Evolutionary conservation across 2,888 invertebrate species (phyloP), one percentile per base, ranked within the genome.

Genomic region (Perithous albicinctus): DNA sequence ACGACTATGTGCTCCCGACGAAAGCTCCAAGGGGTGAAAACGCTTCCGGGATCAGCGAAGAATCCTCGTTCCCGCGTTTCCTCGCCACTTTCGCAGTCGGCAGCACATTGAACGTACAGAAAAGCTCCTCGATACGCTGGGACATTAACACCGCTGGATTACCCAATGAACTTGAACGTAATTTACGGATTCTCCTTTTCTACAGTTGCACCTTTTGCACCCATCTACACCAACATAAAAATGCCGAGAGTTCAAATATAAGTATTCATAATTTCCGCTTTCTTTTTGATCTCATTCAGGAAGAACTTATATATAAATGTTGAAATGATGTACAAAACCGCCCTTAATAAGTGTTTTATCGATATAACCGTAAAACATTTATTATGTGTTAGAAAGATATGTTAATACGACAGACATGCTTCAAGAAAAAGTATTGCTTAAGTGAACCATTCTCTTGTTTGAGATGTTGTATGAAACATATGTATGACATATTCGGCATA

Each of bases 111-210:
- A 80, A 83, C 84, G 73, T 76, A 54, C 54, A 72, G 79, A 85
- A 79, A 85, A 87, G 84, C 87, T 82, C 84, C n/a, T 81, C 84
- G 63, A 76, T 84, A 78, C 78, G 85, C 72, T 87, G 87, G 88
- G 87, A 89, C 89, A 91, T 92, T 92, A 92, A 92, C 91, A 90
- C 90, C 88, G 84, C 51, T 76, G 91, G 92, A 92, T 92, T 92
- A 92, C 91, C 88, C 90, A 89, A 91, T 91, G 90, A 91, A 91
- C 91, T 91, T 88, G 89, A 89, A 89, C 88, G 90, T 90, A 90
- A 90, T 91, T 92, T 91, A 91, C 88, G 84, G 86, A 86, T 12
- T 77, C 15, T 74, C 18, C 51, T 23, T 56, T 56, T 29, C 56
- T 29, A 26, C 2, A 32, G 10, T 59, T 46, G 56, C 46, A 15